Conservation (phyloP, 2,113 vertebrate species). For the Ellobius talpinus region DNA sequence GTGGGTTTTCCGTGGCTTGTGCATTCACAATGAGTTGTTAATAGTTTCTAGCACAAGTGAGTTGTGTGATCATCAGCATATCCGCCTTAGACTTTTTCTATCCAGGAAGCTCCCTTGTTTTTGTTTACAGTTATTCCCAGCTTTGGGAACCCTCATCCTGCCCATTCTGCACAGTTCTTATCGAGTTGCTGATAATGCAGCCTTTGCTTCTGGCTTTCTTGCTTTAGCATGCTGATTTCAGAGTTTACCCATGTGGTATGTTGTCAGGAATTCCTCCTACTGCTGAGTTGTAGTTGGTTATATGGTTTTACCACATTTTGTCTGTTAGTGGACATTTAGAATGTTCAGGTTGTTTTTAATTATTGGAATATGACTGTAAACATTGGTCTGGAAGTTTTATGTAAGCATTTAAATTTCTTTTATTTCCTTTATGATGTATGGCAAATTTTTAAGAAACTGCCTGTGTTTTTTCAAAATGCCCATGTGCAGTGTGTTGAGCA, state of each 20-base stretch:
- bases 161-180: background rate
- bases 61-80: background rate
- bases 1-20: background rate
- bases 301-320: too few species aligned
- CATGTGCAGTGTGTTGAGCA: background rate
- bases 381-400: constrained; percentile 1
- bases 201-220: background rate
- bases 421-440: background rate
- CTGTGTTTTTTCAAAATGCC: background rate
- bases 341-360: background rate
- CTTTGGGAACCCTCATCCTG: background rate
- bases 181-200: background rate
- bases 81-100: background rate
- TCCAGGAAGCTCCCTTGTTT: background rate
- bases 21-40: background rate
- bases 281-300: background rate
- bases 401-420: background rate
- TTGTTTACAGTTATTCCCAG: background rate
- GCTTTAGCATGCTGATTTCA: background rate
- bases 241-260: background rate
- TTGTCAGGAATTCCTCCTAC: background rate
- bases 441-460: constrained; percentile 12
- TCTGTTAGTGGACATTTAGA: background rate
- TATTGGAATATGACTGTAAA: background rate
- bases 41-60: background rate